A percentile compares a stretch with the other conserved stretches of the same genome.
Evolutionary conservation across 2,888 invertebrate genomes (phyloP).

Genomic region (Drosophila austrosaltans): DNA sequence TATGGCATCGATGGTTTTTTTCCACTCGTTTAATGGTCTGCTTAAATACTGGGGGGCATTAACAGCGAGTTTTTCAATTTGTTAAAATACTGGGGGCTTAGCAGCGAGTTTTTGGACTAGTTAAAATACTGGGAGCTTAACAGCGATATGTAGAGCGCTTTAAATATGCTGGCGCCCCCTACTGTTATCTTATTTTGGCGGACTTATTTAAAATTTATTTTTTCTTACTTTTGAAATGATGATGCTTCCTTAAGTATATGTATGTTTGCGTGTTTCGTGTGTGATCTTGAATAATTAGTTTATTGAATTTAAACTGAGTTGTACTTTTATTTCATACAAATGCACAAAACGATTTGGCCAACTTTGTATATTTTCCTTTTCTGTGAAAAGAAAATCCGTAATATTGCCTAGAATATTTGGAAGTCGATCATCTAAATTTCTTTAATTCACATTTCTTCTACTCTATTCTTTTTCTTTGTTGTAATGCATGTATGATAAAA

Average conservation of each 20-base stretch:
- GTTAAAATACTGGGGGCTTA: too few species aligned
- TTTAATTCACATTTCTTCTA: not conserved
- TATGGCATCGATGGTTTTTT: conserved; percentile 6
- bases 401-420: not conserved
- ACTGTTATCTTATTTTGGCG: not conserved
- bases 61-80: too few species aligned
- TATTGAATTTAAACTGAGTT: not conserved
- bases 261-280: not conserved
- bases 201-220: not conserved
- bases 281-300: not conserved
- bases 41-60: too few species aligned
- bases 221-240: too few species aligned
- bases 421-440: not conserved
- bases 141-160: too few species aligned
- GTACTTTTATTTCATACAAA: not conserved
- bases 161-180: too few species aligned
- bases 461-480: not conserved
- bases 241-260: too few species aligned
- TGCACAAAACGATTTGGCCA: too few species aligned
- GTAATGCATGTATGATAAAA: not conserved
- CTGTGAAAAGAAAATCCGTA: not conserved
- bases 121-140: too few species aligned
- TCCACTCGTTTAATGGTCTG: not conserved
- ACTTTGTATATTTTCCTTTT: too few species aligned
- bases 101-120: too few species aligned